A percentile compares a stretch with the other conserved stretches of the same genome.
phyloP scores from a whole-genome alignment of 2,888 invertebrate genomes.

The Tetheella fluctuosa region DNA sequence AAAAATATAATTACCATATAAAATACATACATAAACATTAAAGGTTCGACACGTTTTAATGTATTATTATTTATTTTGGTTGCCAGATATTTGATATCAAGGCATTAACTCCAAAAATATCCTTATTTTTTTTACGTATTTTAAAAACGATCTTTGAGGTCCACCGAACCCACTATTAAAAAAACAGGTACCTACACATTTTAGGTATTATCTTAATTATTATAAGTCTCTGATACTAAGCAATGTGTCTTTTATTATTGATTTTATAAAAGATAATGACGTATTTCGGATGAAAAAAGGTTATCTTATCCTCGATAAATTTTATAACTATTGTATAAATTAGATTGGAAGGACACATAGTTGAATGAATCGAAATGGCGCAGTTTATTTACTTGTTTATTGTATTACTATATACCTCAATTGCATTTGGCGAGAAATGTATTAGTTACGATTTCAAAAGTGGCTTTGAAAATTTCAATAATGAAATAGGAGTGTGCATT shows the following conservation, averaged over 20 bases:
- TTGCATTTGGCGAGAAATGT: background rate
- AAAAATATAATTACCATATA: no score
- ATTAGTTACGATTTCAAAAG: slow-evolving; percentile 1
- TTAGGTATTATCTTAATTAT: slow-evolving; percentile 17
- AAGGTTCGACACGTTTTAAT: background rate
- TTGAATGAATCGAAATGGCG: slow-evolving; percentile 11
- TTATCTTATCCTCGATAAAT: slow-evolving; percentile 14
- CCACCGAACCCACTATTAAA: slow-evolving; percentile 8
- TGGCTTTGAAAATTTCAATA: background rate
- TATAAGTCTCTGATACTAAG: slow-evolving; percentile 14
- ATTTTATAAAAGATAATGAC: slow-evolving; percentile 13
- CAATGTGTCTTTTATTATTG: slow-evolving; percentile 7
- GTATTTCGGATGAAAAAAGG: slow-evolving; percentile 14
- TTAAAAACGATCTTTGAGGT: background rate
- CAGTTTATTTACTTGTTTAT: slow-evolving; percentile 12
- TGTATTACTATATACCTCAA: background rate
- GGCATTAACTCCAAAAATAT: no score
- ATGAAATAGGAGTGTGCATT: background rate
- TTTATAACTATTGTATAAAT: slow-evolving; percentile 11
- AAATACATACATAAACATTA: no score
- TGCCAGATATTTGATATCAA: no score
- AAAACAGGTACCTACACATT: slow-evolving; percentile 27
- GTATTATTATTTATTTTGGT: no score
- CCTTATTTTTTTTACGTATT: no score
- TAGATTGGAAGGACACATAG: background rate